phyloP scores from a whole-genome alignment of 2,888 invertebrate genomes.

The Conistra vaccinii region DNA sequence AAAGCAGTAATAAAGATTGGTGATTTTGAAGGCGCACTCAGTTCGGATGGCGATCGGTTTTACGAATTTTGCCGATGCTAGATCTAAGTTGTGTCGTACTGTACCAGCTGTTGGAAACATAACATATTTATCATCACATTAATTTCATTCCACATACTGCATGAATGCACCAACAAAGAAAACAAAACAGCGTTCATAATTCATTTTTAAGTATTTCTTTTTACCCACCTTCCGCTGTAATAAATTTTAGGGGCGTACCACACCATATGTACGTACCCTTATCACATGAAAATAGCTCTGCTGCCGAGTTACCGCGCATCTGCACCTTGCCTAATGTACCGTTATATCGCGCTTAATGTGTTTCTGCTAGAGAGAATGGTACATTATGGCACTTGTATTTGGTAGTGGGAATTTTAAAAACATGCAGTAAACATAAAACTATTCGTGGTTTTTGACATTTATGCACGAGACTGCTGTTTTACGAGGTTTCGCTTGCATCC shows the following conservation, averaged over 20 bases:
- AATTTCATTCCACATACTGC: slow-evolving; percentile 12
- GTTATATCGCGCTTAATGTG: slow-evolving; percentile 69
- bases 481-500: neutral
- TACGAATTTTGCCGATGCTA: too few species aligned
- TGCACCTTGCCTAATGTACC: slow-evolving; percentile 75
- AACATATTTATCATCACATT: slow-evolving; percentile 13
- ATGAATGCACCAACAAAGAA: slow-evolving; percentile 32
- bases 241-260: slow-evolving; percentile 68
- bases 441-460: slow-evolving; percentile 8
- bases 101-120: neutral
- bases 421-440: slow-evolving; percentile 6
- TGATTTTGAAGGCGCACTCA: too few species aligned
- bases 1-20: too few species aligned
- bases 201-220: slow-evolving; percentile 60
- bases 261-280: slow-evolving; percentile 69
- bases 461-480: neutral
- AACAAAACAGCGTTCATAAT: slow-evolving; percentile 56
- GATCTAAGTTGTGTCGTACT: too few species aligned
- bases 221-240: slow-evolving; percentile 59
- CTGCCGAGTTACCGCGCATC: slow-evolving; percentile 68
- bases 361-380: slow-evolving; percentile 65
- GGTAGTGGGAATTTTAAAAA: slow-evolving; percentile 32
- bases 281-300: slow-evolving; percentile 71
- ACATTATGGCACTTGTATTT: slow-evolving; percentile 38
- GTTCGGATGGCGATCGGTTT: too few species aligned